Conservation (phyloP, 2,888 invertebrate genomes). For the Lepidonotus clava region DNA sequence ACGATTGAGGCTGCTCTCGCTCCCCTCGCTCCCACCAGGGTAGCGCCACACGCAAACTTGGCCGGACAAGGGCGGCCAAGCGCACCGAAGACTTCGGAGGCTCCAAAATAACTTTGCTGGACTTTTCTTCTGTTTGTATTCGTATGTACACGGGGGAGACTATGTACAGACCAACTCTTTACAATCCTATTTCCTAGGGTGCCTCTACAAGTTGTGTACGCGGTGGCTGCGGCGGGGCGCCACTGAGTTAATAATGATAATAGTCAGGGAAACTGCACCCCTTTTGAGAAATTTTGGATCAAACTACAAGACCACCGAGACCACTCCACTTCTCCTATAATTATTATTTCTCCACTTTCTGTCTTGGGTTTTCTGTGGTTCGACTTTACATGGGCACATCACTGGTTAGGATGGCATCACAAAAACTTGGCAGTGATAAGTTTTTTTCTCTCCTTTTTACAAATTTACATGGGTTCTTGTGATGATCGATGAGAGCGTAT, state of each 20-base stretch:
- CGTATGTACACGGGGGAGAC: constrained; percentile 37
- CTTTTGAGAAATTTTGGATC: constrained; percentile 4
- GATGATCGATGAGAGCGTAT: constrained; percentile 38
- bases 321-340: neutral
- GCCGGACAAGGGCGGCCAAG: constrained; percentile 12
- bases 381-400: constrained; percentile 24
- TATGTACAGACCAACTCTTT: constrained; percentile 50
- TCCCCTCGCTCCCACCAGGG: constrained; percentile 7
- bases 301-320: neutral
- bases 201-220: constrained; percentile 45
- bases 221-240: neutral
- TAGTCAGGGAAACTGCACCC: neutral
- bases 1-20: constrained; percentile 28
- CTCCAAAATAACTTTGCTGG: constrained; percentile 37
- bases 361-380: no score
- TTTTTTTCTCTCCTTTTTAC: constrained; percentile 41
- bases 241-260: neutral
- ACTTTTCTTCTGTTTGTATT: constrained; percentile 26
- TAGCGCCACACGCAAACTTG: neutral
- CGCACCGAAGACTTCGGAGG: neutral
- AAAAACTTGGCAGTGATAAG: constrained; percentile 53
- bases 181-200: constrained; percentile 50
- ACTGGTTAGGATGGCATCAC: constrained; percentile 38
- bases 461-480: constrained; percentile 45
- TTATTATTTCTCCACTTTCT: neutral